Percentiles rank a stretch among this genome's conserved stretches.
Conservation (phyloP, 2,888 invertebrate species). For the Agrilus biguttatus region DNA sequence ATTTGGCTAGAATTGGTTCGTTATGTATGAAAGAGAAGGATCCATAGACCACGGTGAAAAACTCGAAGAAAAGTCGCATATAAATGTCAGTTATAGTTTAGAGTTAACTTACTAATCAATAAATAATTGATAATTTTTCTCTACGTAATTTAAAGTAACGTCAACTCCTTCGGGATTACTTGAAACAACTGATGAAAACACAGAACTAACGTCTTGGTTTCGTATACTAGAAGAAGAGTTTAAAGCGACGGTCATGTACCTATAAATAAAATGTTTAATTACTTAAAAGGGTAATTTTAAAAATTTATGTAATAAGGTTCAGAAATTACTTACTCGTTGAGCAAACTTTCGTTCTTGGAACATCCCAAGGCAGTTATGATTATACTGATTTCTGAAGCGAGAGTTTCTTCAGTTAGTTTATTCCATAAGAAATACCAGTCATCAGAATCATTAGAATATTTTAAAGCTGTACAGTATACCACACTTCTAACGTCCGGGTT, state of each 20-base stretch:
- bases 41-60: too few species aligned
- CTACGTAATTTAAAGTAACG: constrained; percentile 37
- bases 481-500: constrained; percentile 49
- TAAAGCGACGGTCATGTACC: constrained; percentile 6
- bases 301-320: not conserved
- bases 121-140: constrained; percentile 20
- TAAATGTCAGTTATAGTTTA: too few species aligned
- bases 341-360: constrained; percentile 36
- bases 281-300: too few species aligned
- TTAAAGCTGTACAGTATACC: constrained; percentile 63
- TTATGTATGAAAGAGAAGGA: too few species aligned
- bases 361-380: constrained; percentile 57
- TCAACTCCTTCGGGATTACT: constrained; percentile 39
- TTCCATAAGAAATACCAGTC: constrained; percentile 53
- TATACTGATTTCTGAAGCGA: constrained; percentile 53
- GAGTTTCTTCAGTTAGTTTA: constrained; percentile 38
- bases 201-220: constrained; percentile 30
- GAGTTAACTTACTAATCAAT: constrained; percentile 1
- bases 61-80: too few species aligned
- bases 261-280: too few species aligned
- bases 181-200: constrained; percentile 34
- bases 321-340: constrained; percentile 35
- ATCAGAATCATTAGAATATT: constrained; percentile 24
- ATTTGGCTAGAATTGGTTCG: too few species aligned
- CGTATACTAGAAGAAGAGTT: constrained; percentile 15